These are phyloP conservation scores for Theristus sp. DNA, from an alignment of 2,888 invertebrate species.

Conservation along the genomic window DNA sequence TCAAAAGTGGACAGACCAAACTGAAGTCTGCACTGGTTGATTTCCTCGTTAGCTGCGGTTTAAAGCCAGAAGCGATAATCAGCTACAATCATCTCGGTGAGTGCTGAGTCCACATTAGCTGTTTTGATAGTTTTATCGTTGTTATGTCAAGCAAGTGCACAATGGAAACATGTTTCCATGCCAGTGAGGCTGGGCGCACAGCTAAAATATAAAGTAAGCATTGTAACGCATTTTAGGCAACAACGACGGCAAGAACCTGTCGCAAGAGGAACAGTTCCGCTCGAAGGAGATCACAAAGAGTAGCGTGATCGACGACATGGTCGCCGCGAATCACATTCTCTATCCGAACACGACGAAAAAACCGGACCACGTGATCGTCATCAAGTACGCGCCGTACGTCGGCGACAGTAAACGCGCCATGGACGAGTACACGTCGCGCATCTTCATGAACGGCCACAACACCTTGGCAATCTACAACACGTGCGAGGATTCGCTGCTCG, in stretches of 20 bases:
- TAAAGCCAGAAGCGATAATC: constrained; percentile 85
- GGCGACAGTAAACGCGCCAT: constrained; percentile 92
- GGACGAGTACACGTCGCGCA: constrained; percentile 91
- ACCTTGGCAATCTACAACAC: constrained; percentile 90
- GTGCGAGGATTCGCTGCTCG: constrained; percentile 84
- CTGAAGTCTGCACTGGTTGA: too few relatives aligned
- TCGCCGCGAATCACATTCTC: constrained; percentile 58
- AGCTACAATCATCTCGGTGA: constrained; percentile 95
- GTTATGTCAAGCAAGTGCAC: too few relatives aligned
- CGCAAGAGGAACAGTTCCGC: too few relatives aligned
- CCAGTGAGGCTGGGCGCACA: too few relatives aligned
- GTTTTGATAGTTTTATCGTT: too few relatives aligned
- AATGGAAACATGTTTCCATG: too few relatives aligned
- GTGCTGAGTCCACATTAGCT: too few relatives aligned
- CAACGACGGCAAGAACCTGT: too few relatives aligned
- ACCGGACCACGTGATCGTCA: constrained; percentile 65
- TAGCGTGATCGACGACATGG: constrained; percentile 82
- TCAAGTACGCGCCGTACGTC: constrained; percentile 88
- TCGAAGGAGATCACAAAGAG: constrained; percentile 59
- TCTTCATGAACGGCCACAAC: constrained; percentile 78
- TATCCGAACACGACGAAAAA: constrained; percentile 54
- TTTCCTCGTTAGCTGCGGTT: constrained; percentile 74
- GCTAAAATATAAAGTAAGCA: too few relatives aligned
- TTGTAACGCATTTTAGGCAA: too few relatives aligned
- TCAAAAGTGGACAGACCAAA: constrained; percentile 94